Conservation (phyloP, 2,113 vertebrate genomes). For the Pagrus major region DNA sequence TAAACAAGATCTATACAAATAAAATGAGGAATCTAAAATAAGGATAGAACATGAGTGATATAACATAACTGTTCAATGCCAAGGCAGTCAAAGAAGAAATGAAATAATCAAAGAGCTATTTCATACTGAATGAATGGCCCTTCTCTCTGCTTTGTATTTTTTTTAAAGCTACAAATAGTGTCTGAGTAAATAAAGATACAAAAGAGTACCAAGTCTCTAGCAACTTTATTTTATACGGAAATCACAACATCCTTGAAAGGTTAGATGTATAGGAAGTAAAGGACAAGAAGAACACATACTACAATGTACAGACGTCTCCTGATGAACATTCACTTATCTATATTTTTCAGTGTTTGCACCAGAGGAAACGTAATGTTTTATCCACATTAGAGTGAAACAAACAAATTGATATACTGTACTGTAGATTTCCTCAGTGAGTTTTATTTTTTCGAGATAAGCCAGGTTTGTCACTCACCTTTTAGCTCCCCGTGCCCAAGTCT, state of each 20-base stretch:
- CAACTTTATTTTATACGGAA: background rate
- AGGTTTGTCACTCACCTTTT: conserved; percentile 86
- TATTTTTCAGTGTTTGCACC: background rate
- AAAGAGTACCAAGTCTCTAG: background rate
- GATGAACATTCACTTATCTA: background rate
- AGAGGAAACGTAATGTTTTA: background rate
- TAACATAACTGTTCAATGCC: background rate
- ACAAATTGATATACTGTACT: too few relatives aligned
- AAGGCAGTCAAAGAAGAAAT: background rate
- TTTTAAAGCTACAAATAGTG: background rate
- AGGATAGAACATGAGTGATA: background rate
- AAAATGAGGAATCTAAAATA: background rate
- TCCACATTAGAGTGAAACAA: background rate
- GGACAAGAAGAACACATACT: background rate
- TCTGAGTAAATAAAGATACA: background rate
- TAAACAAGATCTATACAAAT: background rate
- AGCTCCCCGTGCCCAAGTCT: conserved; percentile 95
- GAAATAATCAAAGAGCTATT: background rate
- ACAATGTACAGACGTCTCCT: background rate
- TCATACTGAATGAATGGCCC: too few relatives aligned
- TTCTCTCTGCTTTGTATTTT: background rate
- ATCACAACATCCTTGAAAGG: background rate
- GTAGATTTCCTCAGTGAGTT: too few relatives aligned
- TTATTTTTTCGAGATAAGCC: background rate
- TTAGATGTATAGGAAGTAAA: background rate